Base-by-base conservation (phyloP, 2,888 invertebrate genomes). In the Coenonympha arcania region DNA sequence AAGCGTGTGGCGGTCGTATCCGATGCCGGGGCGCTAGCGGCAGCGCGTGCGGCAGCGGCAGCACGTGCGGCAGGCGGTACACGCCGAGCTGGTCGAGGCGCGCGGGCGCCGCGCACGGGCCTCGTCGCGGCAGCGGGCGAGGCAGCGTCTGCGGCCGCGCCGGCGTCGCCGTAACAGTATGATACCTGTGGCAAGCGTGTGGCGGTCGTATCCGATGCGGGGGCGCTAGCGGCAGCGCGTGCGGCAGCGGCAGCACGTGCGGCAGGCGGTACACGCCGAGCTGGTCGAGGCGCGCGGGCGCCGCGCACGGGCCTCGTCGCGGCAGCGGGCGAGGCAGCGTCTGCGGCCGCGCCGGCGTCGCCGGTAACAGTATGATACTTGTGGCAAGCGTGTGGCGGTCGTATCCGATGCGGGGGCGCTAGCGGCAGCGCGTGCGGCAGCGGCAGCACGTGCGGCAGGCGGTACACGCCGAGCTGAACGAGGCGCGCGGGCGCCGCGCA, bases 131-230 rank as follows among this genome's bases (percentile, higher is more conserved):
- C n/a, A 87, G 66, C 6, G 88, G 87, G 6, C 89, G 86, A 4
- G 88, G 87, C 54, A 89, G 69, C 39, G 88, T 74, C 48, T 85
- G 84, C 55, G 87, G 71, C 63, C 87, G 88, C 24, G 95, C 94
- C 1, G 95, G 95, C 11, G 95, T 94, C 45, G 96, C 95, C 50
- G n/a, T n/a, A n/a, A n/a, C n/a, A n/a, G n/a, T n/a, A n/a, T n/a
- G n/a, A 31, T 73, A 83, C 83, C 57, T 93, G 77, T 62, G 55
- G 44, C 58, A 54, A 16, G 58, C 58, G 55, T 68, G 75, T 4
- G 73, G 66, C 6, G 73, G 73, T 43, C 82, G 72, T 48, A 88
- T 87, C 48, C 88, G 67, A 60, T 66, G 89, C 69, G 65, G 88
- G 51, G 66, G 88, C 62, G 71, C 86, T 59, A 58, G 85, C 72